Evolutionary conservation across 1,140 invertebrate species (phyloP).

Genomic region (Cepaea nemoralis): DNA sequence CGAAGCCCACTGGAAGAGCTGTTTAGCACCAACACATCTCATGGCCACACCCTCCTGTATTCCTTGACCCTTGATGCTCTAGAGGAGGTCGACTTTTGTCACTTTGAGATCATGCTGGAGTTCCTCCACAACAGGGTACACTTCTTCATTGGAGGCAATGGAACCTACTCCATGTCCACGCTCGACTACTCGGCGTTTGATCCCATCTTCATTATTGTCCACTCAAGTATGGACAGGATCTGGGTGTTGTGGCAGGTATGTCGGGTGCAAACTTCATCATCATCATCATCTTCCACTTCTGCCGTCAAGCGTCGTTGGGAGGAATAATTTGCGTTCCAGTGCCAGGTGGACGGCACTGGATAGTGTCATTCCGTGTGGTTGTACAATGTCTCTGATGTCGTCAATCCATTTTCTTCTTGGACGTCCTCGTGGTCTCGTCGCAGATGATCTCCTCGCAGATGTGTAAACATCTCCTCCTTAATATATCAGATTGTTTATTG

Average conservation of each 20-base stretch:
- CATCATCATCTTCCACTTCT: no score
- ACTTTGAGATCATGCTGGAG: conserved; percentile 51
- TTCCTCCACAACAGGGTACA: conserved; percentile 51
- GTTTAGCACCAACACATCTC: neutral
- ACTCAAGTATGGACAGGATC: conserved; percentile 49
- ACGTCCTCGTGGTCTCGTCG: no score
- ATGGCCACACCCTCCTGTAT: conserved; percentile 20
- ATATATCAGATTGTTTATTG: no score
- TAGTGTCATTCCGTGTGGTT: no score
- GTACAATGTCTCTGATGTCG: no score
- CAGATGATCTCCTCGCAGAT: no score
- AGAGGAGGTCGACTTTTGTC: conserved; percentile 48
- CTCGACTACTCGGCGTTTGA: conserved; percentile 51
- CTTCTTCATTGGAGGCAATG: conserved; percentile 42
- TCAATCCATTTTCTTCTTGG: no score
- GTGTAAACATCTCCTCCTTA: no score
- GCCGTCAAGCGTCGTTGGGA: no score
- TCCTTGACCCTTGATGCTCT: conserved; percentile 36
- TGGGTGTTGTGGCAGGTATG: conserved; percentile 48
- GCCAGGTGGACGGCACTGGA: no score
- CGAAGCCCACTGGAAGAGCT: conserved; percentile 1
- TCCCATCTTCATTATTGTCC: conserved; percentile 49
- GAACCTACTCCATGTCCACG: conserved; percentile 42
- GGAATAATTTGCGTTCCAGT: no score
- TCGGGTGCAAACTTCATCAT: no score